Percentiles rank a stretch among this genome's conserved stretches.
phyloP scores from a whole-genome alignment of 2,113 vertebrate genomes.

The zebrafish (Danio rerio) region GRCz12tu NC_133182.1:32340001-32340500 shows the following conservation, averaged over 20 bases:
- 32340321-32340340: neutral
- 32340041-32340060: too few relatives aligned
- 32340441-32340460: slow-evolving; percentile 11
- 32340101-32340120: too few relatives aligned
- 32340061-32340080: too few relatives aligned
- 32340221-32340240: neutral
- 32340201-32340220: neutral
- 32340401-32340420: neutral
- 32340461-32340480: neutral
- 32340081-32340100: too few relatives aligned
- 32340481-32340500: neutral
- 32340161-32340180: too few relatives aligned
- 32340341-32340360: neutral
- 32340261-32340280: neutral
- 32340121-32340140: too few relatives aligned
- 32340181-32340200: too few relatives aligned
- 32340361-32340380: neutral
- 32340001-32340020: too few relatives aligned
- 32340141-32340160: too few relatives aligned
- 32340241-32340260: neutral
- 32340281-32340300: slow-evolving; percentile 1
- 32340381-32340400: neutral
- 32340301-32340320: neutral
- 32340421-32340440: neutral
- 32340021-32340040: too few relatives aligned